Percentiles rank a stretch among this genome's conserved stretches.
Evolutionary conservation across 2,888 invertebrate species (phyloP).

Genomic region (Drosophila birchii): DNA sequence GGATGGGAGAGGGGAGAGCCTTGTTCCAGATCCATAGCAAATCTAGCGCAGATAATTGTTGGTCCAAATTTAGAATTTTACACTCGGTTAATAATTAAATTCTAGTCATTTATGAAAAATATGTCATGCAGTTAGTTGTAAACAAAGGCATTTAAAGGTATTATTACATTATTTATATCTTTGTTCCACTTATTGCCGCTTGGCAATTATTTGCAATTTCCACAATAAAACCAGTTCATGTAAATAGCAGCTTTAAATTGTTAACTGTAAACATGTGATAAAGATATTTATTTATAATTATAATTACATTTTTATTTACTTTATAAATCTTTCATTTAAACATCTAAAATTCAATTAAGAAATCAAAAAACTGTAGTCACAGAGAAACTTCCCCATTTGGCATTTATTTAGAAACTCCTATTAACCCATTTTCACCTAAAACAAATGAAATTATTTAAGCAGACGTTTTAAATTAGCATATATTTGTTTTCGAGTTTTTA

Average conservation of each 20-base stretch:
- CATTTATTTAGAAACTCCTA: background rate
- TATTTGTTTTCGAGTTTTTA: background rate
- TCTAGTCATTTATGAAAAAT: background rate
- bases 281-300: background rate
- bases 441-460: background rate
- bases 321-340: background rate
- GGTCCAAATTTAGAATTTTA: conserved; percentile 21
- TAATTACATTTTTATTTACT: background rate
- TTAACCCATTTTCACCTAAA: background rate
- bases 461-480: background rate
- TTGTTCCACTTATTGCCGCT: background rate
- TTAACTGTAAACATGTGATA: background rate
- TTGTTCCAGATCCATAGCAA: conserved; percentile 47
- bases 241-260: background rate
- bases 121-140: conserved; percentile 4
- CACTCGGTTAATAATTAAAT: conserved; percentile 24
- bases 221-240: background rate
- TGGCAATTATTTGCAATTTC: background rate
- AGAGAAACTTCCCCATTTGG: background rate
- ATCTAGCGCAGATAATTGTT: conserved; percentile 49
- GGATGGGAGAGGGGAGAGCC: background rate
- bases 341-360: background rate
- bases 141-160: conserved; percentile 4
- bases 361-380: background rate
- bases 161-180: background rate